phyloP scores from a whole-genome alignment of 1,140 invertebrate species.

The Orchestia grillus region DNA sequence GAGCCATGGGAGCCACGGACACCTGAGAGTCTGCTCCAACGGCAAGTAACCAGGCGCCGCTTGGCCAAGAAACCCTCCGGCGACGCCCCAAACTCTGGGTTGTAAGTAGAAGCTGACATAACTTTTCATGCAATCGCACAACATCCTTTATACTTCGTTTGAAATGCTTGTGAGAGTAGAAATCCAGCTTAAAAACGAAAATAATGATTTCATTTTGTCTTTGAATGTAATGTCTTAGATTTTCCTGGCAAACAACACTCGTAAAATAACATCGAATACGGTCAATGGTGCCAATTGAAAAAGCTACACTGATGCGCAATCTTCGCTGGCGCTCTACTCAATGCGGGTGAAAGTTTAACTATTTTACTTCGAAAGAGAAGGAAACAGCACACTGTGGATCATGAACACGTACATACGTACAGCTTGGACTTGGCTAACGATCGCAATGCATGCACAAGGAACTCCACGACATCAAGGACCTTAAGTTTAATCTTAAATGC shows the following conservation, averaged over 20 bases:
- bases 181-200: background rate
- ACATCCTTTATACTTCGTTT: background rate
- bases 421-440: slow-evolving; percentile 1
- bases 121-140: background rate
- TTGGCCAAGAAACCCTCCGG: background rate
- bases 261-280: background rate
- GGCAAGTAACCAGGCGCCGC: background rate
- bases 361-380: slow-evolving; percentile 17
- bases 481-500: slow-evolving; percentile 9
- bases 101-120: background rate
- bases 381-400: slow-evolving; percentile 48
- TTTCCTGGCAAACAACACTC: background rate
- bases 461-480: slow-evolving; percentile 43
- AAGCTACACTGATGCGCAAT: background rate
- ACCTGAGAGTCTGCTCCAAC: background rate
- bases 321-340: background rate
- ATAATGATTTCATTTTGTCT: background rate
- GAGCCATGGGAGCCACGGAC: background rate
- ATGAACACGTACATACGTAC: slow-evolving; percentile 37
- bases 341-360: slow-evolving; percentile 8
- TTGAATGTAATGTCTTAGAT: background rate
- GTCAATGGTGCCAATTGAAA: background rate
- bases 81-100: background rate
- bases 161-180: background rate
- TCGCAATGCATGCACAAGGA: slow-evolving; percentile 44